Evolutionary conservation across 2,888 invertebrate genomes (phyloP), one percentile per base, ranked within the genome.

Genomic region (Drosophila rellima): DNA sequence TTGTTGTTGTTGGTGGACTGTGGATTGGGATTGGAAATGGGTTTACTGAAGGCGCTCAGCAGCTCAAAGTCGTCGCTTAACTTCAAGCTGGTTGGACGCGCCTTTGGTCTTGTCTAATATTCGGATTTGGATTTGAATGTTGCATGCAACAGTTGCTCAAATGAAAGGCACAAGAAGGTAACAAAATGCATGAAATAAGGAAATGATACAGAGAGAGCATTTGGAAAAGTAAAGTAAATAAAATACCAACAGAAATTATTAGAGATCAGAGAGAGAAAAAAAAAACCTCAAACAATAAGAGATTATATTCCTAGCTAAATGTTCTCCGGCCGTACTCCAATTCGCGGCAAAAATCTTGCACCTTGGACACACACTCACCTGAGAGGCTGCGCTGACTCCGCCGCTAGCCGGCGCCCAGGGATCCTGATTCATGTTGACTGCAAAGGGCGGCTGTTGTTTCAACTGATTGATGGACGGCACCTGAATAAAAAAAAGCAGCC

Each of bases 391-490:
- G 71, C 80, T 91, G 69, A 85, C 76, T 57, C 90, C 90, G 66
- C 78, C 89, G 76, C 71, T 83, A 40, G 90, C 91, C 59, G 93
- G 93, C 74, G 93, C 92, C 93, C 93, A 93, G 61, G 93, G 93
- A 90, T 93, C 93, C 85, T 92, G 92, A 81, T 92, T 92, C 80
- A 93, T 86, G 59, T 91, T 91, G 70, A 92, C 92, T 78, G 92
- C 90, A 75, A 92, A 92, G 78, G 92, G 92, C 79, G 91, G 90
- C 86, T 93, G 93, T 77, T 93, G 93, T 88, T 93, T 93, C 74
- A 93, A 80, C 80, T 93, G 93, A 88, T 93, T 93, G 50, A 93
- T 93, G 93, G 93, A 93, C 92, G 93, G 93, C 86, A 93, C 92
- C 93, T 93, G 18, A 1, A 2, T 8, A 18, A 7, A 7, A 4